phyloP scores from a whole-genome alignment of 53 echinoderm and acorn worm species.

The Mesocentrotus franciscanus region DNA sequence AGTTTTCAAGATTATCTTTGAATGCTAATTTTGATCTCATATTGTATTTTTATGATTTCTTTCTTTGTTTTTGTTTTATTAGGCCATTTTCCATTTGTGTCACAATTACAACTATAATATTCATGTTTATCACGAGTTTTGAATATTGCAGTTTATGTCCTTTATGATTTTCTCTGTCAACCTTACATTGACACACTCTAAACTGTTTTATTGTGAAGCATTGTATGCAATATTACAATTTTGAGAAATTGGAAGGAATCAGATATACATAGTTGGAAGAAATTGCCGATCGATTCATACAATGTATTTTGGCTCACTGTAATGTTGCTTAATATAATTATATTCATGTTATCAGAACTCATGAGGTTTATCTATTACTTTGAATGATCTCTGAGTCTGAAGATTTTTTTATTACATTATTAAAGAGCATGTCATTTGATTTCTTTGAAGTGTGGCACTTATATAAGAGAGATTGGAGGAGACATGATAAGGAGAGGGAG shows the following conservation, averaged over 20 bases:
- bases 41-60: background rate
- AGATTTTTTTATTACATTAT: constrained; percentile 35
- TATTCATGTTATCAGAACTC: background rate
- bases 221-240: background rate
- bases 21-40: background rate
- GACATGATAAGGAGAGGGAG: too few species aligned
- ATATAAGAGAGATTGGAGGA: too few species aligned
- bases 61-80: background rate
- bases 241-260: background rate
- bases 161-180: background rate
- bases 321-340: background rate
- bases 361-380: background rate
- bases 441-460: background rate
- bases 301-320: background rate
- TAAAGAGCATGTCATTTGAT: constrained; percentile 6
- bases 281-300: background rate
- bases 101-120: background rate
- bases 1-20: background rate
- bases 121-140: background rate
- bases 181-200: background rate
- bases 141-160: background rate
- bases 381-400: background rate
- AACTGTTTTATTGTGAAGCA: too few species aligned
- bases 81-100: background rate
- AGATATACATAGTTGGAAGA: background rate